Evolutionary conservation across 2,888 invertebrate species (phyloP).

Genomic region (Hipparchia semele): DNA sequence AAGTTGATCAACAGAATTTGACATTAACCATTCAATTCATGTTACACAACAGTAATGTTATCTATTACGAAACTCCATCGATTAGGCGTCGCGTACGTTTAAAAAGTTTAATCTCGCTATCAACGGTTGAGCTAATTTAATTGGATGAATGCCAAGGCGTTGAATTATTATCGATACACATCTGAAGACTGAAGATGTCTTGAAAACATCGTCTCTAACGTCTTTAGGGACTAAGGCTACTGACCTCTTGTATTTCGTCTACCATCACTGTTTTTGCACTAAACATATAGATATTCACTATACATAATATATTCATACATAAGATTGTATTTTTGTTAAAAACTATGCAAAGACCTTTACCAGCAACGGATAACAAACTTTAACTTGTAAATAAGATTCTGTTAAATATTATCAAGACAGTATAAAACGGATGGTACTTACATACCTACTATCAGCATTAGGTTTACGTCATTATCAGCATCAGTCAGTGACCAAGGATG

Average conservation of each 20-base stretch:
- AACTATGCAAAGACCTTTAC: not conserved
- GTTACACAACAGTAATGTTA: constrained; percentile 29
- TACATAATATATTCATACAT: not conserved
- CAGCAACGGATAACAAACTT: not conserved
- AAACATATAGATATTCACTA: constrained; percentile 12
- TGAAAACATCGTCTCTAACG: not conserved
- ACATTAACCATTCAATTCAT: not conserved
- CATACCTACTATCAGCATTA: constrained; percentile 34
- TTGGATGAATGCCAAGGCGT: constrained; percentile 47
- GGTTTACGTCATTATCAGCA: constrained; percentile 47
- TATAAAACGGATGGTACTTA: constrained; percentile 7
- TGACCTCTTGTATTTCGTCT: constrained; percentile 55
- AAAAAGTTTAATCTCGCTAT: constrained; percentile 36
- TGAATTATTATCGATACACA: constrained; percentile 33
- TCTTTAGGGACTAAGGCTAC: constrained; percentile 41
- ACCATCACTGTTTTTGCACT: constrained; percentile 45
- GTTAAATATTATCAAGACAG: not conserved
- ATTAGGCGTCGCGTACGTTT: constrained; percentile 20
- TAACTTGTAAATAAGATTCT: not conserved
- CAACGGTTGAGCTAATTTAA: constrained; percentile 35
- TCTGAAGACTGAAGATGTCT: constrained; percentile 33
- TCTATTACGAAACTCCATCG: constrained; percentile 32
- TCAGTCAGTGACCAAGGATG: constrained; percentile 49
- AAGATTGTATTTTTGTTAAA: not conserved
- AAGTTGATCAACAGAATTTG: constrained; percentile 3